Evolutionary conservation across 2,113 vertebrate species (phyloP), one percentile per base, ranked within the genome.

Genomic region (Neofelis nebulosa): DNA sequence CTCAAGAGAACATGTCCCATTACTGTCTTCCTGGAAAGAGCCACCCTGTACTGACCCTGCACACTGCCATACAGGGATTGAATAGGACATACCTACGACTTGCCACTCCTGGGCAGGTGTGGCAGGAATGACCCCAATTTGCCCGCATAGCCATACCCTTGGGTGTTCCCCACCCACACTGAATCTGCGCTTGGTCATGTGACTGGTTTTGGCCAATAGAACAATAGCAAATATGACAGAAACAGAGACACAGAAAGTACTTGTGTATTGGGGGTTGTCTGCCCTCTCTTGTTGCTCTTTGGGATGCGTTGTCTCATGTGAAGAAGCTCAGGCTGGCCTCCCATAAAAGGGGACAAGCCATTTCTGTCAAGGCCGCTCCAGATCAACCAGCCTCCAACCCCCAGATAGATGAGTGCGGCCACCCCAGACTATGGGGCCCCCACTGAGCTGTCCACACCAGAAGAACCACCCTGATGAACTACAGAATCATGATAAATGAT

Each of bases 331-430:
- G 27, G 71, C 16, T 89, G 63, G 36, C 6, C 31, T 36, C 8
- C 3, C 5, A 11, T 0, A 31, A 18, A 63, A 21, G 4, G 38
- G 31, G 50, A 33, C n/a, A 15, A 81, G 63, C 5, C 0, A 0
- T 14, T 61, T 18, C 71, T 45, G 14, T 19, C 55, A 14, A 41
- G 78, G 85, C 13, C 13, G 13, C 63, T 90, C 57, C 21, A 48
- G 63, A n/a, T n/a, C 82, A 12, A 68, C 12, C 65, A 82, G 61
- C 19, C 48, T 91, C 65, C 11, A 21, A 36, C 25, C 38, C 63
- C 19, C 6, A 92, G 68, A 87, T 6, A 81, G 8, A 41, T 7
- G 7, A 63, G 4, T 29, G 48, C 63, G 33, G 52, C 8, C 63
- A 65, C 41, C 19, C 29, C 23, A 38, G 55, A 61, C 27, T 19